Conservation (phyloP, 2,113 vertebrate species). For the Caranx ignobilis region DNA sequence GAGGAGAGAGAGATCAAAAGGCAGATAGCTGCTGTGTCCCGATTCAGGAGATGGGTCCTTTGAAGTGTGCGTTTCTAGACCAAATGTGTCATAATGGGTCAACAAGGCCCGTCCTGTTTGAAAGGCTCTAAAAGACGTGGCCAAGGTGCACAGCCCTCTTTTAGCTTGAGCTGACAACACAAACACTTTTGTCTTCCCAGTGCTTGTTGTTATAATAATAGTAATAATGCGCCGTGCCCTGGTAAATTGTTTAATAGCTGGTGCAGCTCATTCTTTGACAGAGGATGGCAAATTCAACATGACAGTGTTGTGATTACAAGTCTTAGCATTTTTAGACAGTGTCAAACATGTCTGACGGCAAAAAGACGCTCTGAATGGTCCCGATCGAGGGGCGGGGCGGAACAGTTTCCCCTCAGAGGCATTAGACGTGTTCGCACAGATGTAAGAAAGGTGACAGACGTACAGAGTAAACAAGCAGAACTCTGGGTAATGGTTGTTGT, state of each 20-base stretch:
- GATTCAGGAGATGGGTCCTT: conserved; percentile 7
- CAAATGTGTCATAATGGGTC: not conserved
- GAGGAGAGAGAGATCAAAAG: conserved; percentile 43
- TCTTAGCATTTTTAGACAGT: too few relatives aligned
- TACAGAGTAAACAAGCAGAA: too few relatives aligned
- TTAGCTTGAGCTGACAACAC: not conserved
- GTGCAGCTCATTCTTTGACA: not conserved
- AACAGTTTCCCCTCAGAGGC: too few relatives aligned
- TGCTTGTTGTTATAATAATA: not conserved
- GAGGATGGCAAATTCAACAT: not conserved
- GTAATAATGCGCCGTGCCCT: too few relatives aligned
- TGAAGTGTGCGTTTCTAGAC: not conserved
- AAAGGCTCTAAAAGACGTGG: not conserved
- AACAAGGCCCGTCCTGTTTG: not conserved
- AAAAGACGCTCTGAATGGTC: too few relatives aligned
- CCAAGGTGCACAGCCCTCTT: not conserved
- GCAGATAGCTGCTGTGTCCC: conserved; percentile 13
- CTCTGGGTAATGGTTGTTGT: too few relatives aligned
- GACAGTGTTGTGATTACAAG: too few relatives aligned
- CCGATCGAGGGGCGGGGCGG: too few relatives aligned
- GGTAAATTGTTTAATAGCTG: not conserved
- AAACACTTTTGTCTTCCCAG: not conserved
- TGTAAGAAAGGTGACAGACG: too few relatives aligned
- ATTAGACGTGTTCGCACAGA: too few relatives aligned
- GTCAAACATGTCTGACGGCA: too few relatives aligned